A percentile compares a stretch with the other conserved stretches of the same genome.
Evolutionary conservation across 1,140 invertebrate species (phyloP).

Genomic region (Steinernema khuongi): DNA sequence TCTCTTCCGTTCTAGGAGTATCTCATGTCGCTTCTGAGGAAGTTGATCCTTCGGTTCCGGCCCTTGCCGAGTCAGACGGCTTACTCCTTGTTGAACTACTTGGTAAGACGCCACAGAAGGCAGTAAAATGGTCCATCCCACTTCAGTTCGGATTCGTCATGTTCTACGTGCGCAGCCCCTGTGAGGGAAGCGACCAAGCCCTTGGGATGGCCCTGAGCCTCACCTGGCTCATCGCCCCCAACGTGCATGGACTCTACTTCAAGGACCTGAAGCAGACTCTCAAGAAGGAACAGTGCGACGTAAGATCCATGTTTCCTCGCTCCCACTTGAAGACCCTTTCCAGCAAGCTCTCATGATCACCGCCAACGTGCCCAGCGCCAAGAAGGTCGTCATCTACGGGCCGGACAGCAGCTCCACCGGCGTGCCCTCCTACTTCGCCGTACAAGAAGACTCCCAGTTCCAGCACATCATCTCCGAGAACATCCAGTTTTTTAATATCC

Average conservation of each 20-base stretch:
- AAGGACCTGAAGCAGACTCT: constrained; percentile 98
- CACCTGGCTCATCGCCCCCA: constrained; percentile 86
- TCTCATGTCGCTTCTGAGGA: constrained; percentile 84
- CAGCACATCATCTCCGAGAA: constrained; percentile 88
- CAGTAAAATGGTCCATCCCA: constrained; percentile 21
- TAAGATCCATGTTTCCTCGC: constrained; percentile 51
- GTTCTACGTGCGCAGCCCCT: constrained; percentile 92
- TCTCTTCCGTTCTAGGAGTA: constrained; percentile 66
- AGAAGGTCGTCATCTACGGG: constrained; percentile 97
- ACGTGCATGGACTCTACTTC: constrained; percentile 97
- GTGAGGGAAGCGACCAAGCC: constrained; percentile 83
- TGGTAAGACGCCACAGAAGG: constrained; percentile 64
- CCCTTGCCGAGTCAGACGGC: constrained; percentile 92
- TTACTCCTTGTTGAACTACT: constrained; percentile 96
- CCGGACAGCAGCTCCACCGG: constrained; percentile 78
- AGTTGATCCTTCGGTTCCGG: constrained; percentile 84
- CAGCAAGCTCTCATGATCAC: constrained; percentile 84
- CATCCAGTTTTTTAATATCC: constrained; percentile 92
- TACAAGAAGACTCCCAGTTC: constrained; percentile 98
- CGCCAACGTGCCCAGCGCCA: constrained; percentile 95
- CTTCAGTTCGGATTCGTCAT: constrained; percentile 85
- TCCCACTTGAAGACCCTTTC: constrained; percentile 23
- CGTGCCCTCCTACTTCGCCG: constrained; percentile 94
- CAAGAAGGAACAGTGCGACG: constrained; percentile 96
- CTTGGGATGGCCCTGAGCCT: constrained; percentile 88